Evolutionary conservation across 2,888 invertebrate species (phyloP).

Genomic region (Epistrophe grossulariae): DNA sequence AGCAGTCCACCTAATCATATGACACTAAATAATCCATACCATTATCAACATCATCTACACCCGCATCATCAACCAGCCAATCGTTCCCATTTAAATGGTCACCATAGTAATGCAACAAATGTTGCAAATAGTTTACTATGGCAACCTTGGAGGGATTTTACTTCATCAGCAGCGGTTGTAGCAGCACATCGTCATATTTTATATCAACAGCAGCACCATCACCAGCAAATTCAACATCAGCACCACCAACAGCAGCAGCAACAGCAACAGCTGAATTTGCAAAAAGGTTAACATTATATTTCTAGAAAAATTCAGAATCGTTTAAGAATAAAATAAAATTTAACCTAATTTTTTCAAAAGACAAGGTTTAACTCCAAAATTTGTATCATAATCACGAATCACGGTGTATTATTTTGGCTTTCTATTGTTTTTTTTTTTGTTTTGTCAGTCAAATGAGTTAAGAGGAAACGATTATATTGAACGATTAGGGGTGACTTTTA

Average conservation of each 20-base stretch:
- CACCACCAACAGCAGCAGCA: slow-evolving; percentile 77
- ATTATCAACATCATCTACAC: slow-evolving; percentile 59
- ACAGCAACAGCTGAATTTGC: slow-evolving; percentile 77
- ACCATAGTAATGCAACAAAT: slow-evolving; percentile 77
- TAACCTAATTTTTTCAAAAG: background rate
- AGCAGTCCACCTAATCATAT: slow-evolving; percentile 68
- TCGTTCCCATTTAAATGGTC: slow-evolving; percentile 54
- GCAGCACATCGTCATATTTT: slow-evolving; percentile 81
- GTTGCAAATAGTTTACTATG: slow-evolving; percentile 82
- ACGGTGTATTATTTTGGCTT: background rate
- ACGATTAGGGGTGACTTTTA: slow-evolving; percentile 4
- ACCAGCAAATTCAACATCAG: slow-evolving; percentile 79
- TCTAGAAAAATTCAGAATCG: slow-evolving; percentile 3
- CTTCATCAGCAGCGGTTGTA: slow-evolving; percentile 79
- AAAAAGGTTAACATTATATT: slow-evolving; percentile 79
- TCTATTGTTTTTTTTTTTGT: background rate
- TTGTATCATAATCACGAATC: background rate
- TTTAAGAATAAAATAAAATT: slow-evolving; percentile 11
- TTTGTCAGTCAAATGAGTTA: background rate
- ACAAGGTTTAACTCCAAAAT: slow-evolving; percentile 5
- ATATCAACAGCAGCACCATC: slow-evolving; percentile 81
- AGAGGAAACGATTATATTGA: slow-evolving; percentile 5
- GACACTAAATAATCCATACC: slow-evolving; percentile 57
- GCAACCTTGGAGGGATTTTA: slow-evolving; percentile 83
- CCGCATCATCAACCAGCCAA: slow-evolving; percentile 76